phyloP scores from a whole-genome alignment of 2,113 vertebrate species.

The Chionomys nivalis region DNA sequence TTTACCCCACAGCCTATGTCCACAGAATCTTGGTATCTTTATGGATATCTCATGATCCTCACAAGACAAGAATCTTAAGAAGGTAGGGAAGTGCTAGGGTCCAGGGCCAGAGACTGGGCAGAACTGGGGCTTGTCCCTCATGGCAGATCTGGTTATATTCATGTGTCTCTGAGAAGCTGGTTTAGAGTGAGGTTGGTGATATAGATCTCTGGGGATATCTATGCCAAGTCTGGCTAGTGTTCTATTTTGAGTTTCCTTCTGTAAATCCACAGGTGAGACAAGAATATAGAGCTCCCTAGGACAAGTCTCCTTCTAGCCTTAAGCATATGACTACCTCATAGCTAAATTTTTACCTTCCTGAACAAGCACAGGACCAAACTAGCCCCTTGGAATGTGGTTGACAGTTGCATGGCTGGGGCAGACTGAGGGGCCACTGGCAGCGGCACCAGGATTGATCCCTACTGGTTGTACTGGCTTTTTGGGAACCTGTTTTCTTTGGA shows the following conservation, averaged over 20 bases:
- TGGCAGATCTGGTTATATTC: not conserved
- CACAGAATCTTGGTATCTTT: not conserved
- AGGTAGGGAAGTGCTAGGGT: not conserved
- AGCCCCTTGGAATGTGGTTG: no score
- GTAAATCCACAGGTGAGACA: not conserved
- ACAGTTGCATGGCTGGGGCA: no score
- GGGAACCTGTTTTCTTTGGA: no score
- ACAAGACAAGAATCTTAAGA: not conserved
- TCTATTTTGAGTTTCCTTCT: not conserved
- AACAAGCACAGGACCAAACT: no score
- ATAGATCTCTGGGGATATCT: not conserved
- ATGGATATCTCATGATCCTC: not conserved
- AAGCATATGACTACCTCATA: not conserved
- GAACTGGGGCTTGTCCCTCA: not conserved
- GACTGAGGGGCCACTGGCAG: no score
- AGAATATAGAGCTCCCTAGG: not conserved
- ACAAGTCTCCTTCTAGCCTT: not conserved
- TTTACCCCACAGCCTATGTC: not conserved
- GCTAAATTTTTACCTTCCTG: not conserved
- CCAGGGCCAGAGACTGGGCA: not conserved
- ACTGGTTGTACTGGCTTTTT: no score
- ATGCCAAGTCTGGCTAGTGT: not conserved
- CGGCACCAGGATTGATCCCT: no score
- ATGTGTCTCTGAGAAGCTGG: not conserved
- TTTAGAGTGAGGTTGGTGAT: not conserved